A percentile compares a stretch with the other conserved stretches of the same genome.
phyloP scores from a whole-genome alignment of 2,888 invertebrate genomes.

The Linhomoeus sp. region DNA sequence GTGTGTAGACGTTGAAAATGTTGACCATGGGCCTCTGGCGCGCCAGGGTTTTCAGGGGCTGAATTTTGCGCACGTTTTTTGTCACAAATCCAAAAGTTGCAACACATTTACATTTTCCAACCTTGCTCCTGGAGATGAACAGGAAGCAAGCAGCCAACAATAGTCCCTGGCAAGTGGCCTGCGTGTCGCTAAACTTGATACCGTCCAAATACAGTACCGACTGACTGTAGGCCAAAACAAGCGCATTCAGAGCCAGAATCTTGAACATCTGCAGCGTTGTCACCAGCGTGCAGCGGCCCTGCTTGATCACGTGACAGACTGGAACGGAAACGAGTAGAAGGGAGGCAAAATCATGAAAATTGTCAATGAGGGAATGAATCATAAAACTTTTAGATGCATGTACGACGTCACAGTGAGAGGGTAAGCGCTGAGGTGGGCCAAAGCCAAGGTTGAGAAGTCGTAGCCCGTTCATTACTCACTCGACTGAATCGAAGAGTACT shows the following conservation, averaged over 20 bases:
- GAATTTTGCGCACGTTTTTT: slow-evolving; percentile 12
- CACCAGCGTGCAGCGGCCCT: slow-evolving; percentile 93
- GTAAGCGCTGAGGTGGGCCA: too few species aligned
- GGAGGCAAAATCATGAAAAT: too few species aligned
- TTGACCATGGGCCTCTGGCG: slow-evolving; percentile 86
- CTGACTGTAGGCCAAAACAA: slow-evolving; percentile 84
- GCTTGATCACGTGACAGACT: slow-evolving; percentile 98
- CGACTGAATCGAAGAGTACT: slow-evolving; percentile 78
- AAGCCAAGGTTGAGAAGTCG: too few species aligned
- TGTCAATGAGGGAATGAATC: too few species aligned
- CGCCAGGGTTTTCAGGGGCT: slow-evolving; percentile 74
- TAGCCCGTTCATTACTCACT: slow-evolving; percentile 43
- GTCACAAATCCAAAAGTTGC: too few species aligned
- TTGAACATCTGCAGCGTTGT: slow-evolving; percentile 99
- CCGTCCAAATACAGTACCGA: slow-evolving; percentile 93
- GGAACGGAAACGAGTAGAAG: too few species aligned
- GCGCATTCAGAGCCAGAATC: slow-evolving; percentile 87
- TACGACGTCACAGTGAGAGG: too few species aligned
- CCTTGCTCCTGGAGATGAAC: slow-evolving; percentile 92
- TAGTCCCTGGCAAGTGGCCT: slow-evolving; percentile 89
- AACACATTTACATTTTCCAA: too few species aligned
- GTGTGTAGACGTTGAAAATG: slow-evolving; percentile 92
- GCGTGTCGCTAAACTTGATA: slow-evolving; percentile 87
- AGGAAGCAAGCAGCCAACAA: slow-evolving; percentile 87
- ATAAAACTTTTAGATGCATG: too few species aligned